These are phyloP conservation scores for Cardiocondyla obscurior DNA, from an alignment of 1,140 invertebrate species.

Conservation along the genomic window DNA sequence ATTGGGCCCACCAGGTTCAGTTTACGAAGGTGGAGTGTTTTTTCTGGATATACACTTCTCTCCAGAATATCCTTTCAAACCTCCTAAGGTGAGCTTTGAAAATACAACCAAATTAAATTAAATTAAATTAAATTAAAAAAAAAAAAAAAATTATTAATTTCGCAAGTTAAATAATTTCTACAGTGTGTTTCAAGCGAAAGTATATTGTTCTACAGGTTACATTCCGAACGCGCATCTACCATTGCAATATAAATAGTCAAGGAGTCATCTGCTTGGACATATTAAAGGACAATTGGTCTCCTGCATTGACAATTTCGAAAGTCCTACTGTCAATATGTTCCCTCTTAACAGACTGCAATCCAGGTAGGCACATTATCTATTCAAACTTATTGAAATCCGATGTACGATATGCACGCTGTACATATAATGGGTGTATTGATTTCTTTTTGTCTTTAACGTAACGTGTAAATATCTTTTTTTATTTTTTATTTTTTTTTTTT, in stretches of 20 bases:
- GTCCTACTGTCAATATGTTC: constrained; percentile 97
- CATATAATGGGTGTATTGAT: not conserved
- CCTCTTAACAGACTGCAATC: constrained; percentile 97
- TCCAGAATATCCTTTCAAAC: constrained; percentile 98
- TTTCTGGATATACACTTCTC: constrained; percentile 98
- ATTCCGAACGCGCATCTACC: constrained; percentile 97
- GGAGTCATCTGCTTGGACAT: constrained; percentile 98
- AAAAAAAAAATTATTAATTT: no score
- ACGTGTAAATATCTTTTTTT: no score
- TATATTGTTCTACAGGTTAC: constrained; percentile 89
- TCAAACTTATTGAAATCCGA: constrained; percentile 8
- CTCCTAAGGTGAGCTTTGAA: constrained; percentile 95
- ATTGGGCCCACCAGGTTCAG: constrained; percentile 95
- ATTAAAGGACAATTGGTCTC: constrained; percentile 98
- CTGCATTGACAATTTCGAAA: constrained; percentile 97
- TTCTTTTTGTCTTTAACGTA: not conserved
- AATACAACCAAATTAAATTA: no score
- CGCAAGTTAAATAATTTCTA: no score
- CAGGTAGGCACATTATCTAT: constrained; percentile 86
- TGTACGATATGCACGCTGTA: not conserved
- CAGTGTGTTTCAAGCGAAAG: constrained; percentile 2
- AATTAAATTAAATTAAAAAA: no score
- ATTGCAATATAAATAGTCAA: constrained; percentile 99
- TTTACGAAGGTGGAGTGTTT: constrained; percentile 97
- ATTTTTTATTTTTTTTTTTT: no score